These are phyloP conservation scores for Circaetus gallicus DNA, from an alignment of 2,113 vertebrate species.

Conservation along the genomic window DNA sequence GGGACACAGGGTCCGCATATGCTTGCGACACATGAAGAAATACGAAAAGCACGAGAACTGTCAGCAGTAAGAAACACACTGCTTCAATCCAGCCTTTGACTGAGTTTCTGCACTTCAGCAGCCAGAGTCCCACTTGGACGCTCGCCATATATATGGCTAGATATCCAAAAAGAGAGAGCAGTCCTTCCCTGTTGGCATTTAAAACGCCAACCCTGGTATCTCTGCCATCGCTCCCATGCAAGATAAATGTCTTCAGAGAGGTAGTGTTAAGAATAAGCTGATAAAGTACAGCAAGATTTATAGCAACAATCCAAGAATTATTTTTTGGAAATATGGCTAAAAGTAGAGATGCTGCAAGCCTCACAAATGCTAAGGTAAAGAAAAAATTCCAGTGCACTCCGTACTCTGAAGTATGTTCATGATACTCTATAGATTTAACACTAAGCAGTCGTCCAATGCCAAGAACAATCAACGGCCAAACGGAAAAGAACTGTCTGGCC, in stretches of 20 bases:
- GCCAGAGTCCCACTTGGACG: conserved; percentile 84
- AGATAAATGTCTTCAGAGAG: conserved; percentile 81
- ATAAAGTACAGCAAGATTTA: conserved; percentile 75
- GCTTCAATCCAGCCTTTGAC: conserved; percentile 78
- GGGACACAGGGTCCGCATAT: conserved; percentile 81
- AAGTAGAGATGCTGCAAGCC: conserved; percentile 81
- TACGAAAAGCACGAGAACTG: conserved; percentile 60
- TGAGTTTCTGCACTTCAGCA: conserved; percentile 72
- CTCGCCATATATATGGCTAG: conserved; percentile 88
- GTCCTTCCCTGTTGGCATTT: conserved; percentile 90
- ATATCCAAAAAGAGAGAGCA: conserved; percentile 88
- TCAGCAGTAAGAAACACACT: conserved; percentile 57
- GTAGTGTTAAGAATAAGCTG: conserved; percentile 82
- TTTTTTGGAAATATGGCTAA: conserved; percentile 74
- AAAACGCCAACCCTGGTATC: conserved; percentile 77
- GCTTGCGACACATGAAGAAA: conserved; percentile 70
- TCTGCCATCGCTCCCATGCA: conserved; percentile 79
- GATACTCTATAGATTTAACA: conserved; percentile 86
- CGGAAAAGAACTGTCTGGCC: conserved; percentile 75
- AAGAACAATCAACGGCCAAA: conserved; percentile 86
- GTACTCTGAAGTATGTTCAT: conserved; percentile 91
- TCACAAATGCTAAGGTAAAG: conserved; percentile 88
- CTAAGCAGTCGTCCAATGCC: conserved; percentile 81
- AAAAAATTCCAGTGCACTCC: conserved; percentile 99
- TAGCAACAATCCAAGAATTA: conserved; percentile 77